phyloP scores from a whole-genome alignment of 2,888 invertebrate species.

The Drosophila kokeensis region DNA sequence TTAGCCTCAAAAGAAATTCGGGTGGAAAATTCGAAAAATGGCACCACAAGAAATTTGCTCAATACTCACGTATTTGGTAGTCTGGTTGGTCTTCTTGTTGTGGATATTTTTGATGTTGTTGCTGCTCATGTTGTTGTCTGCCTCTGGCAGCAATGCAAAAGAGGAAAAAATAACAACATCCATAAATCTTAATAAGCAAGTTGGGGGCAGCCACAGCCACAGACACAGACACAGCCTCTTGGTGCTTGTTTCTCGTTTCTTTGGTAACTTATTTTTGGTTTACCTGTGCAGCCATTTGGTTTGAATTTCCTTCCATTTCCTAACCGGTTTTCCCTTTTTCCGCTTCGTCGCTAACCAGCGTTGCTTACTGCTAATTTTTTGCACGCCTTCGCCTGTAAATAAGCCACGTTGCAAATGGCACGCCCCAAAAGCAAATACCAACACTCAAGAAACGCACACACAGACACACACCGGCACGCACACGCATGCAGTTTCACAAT shows the following conservation, averaged over 20 bases:
- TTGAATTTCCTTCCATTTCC: constrained; percentile 36
- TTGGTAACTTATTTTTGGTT: constrained; percentile 46
- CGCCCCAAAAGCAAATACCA: constrained; percentile 50
- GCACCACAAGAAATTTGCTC: constrained; percentile 51
- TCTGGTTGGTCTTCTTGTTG: constrained; percentile 17
- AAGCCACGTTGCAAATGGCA: constrained; percentile 73
- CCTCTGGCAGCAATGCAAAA: constrained; percentile 52
- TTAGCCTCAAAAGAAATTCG: constrained; percentile 8
- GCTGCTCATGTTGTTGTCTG: constrained; percentile 49
- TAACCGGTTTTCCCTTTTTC: background rate
- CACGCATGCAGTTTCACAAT: constrained; percentile 52
- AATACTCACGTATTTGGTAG: constrained; percentile 62
- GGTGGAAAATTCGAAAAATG: constrained; percentile 17
- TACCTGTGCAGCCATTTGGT: constrained; percentile 70
- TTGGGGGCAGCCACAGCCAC: constrained; percentile 42
- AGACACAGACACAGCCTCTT: constrained; percentile 39
- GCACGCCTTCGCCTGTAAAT: constrained; percentile 69
- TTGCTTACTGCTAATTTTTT: constrained; percentile 64
- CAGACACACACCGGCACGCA: constrained; percentile 20
- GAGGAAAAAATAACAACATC: constrained; percentile 41
- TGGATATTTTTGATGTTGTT: constrained; percentile 6
- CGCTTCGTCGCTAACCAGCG: constrained; percentile 7
- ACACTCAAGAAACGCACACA: constrained; percentile 26
- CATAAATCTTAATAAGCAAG: constrained; percentile 78
- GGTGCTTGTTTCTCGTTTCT: constrained; percentile 33